Evolutionary conservation across 2,888 invertebrate genomes (phyloP), one percentile per base, ranked within the genome.

Genomic region (Muschampia plurimacula): DNA sequence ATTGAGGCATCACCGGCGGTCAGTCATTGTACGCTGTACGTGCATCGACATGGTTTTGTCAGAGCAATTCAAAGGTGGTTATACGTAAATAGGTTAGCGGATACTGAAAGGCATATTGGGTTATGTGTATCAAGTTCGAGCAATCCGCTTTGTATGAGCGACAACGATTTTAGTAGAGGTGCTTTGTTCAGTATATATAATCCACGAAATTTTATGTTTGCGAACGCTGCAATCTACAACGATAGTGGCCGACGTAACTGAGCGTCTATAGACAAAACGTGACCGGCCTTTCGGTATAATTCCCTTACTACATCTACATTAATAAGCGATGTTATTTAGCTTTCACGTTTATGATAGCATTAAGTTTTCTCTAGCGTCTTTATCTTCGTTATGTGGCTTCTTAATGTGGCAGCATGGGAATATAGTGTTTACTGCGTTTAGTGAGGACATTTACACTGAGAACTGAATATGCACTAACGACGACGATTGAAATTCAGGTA

Each of bases 41-140:
- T 86, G 89, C 86, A 86, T 86, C 84, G 89, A 91, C 88, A 85
- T 88, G 90, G 90, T 90, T 91, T 92, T 92, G 90, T 91, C 87
- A 86, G 78, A 59, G 22, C 55, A 59, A 89, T 90, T 90, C 89
- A 90, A 90, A 91, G 89, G 90, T 89, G 87, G 81, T 67, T 67
- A 57, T 28, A 57, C 67, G 82, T 88, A 93, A 91, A 84, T 92
- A 86, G 93, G 92, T 90, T 92, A 91, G 81, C 83, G 75, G 80
- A 84, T 89, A 89, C 84, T 83, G 86, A 85, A 84, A 83, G 80
- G 82, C 81, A 80, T 85, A 85, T 87, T 85, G 82, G 79, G 82
- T 84, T 86, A 85, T 83, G 46, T 59, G 80, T 77, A 77, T 81
- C 79, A 73, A 80, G 82, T 82, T 59, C 77, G 83, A 85, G 77